Evolutionary conservation across 2,888 invertebrate genomes (phyloP), one percentile per base, ranked within the genome.

Genomic region (Sinhomidia bicolor): DNA sequence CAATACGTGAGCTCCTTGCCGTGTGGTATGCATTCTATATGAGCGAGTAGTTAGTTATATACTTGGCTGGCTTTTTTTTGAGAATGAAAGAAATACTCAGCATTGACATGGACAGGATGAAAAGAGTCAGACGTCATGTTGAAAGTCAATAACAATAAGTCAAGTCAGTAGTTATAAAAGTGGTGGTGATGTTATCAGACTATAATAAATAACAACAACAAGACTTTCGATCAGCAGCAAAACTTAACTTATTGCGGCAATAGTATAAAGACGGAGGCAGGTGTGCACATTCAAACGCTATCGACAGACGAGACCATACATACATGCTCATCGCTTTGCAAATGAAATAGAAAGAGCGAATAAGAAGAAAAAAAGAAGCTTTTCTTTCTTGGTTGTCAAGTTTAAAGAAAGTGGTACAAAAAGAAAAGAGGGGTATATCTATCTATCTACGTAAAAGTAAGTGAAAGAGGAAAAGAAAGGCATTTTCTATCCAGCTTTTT

Each of bases 121-220:
- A 87, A 87, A 57, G 41, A 60, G 83, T 47, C 68, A 88, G 83
- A 78, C 83, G 83, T 87, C 87, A 88, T 78, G 81, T 87, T 62
- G 60, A 82, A 71, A 81, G 82, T 87, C 81, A 82, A 80, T 82
- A 87, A 51, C 41, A 74, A 41, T 82, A 81, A 87, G 87, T 87
- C 87, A 87, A 79, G 79, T 79, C 76, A 51, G 76, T 29, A 76
- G 76, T 76, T 76, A 23, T 76, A 76, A 76, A 74, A 76, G 51
- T 54, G 29, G 76, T 76, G 76, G 68, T 74, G 83, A 26, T 85
- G 44, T 84, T 74, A 84, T 84, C 84, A 44, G 74, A 84, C 74
- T 10, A 12, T 41, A 54, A 83, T 74, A 84, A 84, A 71, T 74
- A 84, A 76, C 29, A 51, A 76, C 17, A 79, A 68, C 76, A 62